Percentiles rank a stretch among this genome's conserved stretches.
phyloP scores from a whole-genome alignment of 1,140 invertebrate species.

The Scaptomyza graminum region DNA sequence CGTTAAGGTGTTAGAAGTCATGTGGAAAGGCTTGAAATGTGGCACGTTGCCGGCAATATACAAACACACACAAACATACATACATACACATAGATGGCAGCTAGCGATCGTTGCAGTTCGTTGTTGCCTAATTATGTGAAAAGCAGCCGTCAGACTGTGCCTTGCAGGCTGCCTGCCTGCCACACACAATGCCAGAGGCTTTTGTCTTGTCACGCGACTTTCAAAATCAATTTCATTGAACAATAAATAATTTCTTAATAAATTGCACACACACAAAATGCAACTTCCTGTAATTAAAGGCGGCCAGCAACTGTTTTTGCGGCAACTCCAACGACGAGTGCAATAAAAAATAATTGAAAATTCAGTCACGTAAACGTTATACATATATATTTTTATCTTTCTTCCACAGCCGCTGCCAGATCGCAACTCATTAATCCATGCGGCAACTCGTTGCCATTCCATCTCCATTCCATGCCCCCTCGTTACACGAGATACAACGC shows the following conservation, averaged over 20 bases:
- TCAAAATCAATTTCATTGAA: slow-evolving; percentile 71
- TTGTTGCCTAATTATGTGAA: slow-evolving; percentile 51
- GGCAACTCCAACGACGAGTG: slow-evolving; percentile 37
- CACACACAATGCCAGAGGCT: slow-evolving; percentile 58
- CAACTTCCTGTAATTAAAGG: slow-evolving; percentile 78
- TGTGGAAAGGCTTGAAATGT: slow-evolving; percentile 47
- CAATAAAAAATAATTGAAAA: slow-evolving; percentile 80
- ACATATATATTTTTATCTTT: too few species aligned
- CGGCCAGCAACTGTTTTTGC: neutral
- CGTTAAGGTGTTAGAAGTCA: slow-evolving; percentile 67
- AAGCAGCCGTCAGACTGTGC: slow-evolving; percentile 4
- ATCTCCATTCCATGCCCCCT: slow-evolving; percentile 22
- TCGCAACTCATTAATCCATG: slow-evolving; percentile 76
- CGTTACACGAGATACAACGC: slow-evolving; percentile 36
- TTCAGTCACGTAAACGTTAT: slow-evolving; percentile 76
- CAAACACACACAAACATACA: too few species aligned
- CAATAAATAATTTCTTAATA: slow-evolving; percentile 81
- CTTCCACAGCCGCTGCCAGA: slow-evolving; percentile 67
- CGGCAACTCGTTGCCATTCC: slow-evolving; percentile 7
- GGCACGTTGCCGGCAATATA: slow-evolving; percentile 4
- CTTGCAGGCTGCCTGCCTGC: slow-evolving; percentile 23
- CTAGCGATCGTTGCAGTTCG: slow-evolving; percentile 15
- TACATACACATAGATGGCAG: slow-evolving; percentile 1
- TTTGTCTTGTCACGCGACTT: slow-evolving; percentile 66
- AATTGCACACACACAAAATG: slow-evolving; percentile 76